Evolutionary conservation across 2,797 vertebrate genomes (phyloP), one percentile per base, ranked within the genome.

Genomic region (Channallabes apus): DNA sequence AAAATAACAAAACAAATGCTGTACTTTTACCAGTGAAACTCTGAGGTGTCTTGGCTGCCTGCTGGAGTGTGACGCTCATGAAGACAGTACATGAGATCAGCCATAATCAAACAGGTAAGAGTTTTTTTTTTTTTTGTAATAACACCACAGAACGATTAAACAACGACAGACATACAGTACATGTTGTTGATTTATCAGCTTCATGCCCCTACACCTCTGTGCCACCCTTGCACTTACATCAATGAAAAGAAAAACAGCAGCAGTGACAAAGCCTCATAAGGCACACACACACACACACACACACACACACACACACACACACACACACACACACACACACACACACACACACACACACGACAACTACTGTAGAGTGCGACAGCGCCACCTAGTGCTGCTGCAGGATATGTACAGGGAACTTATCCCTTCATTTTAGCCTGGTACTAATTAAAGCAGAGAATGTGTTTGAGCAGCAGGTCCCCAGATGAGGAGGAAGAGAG

Each of bases 401-500:
- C 41, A 84, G 88, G 90, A 91, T 29, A 64, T 76, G 76, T 71
- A 89, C 87, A 4, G 90, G 92, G 90, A 93, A 93, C 89, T 90
- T 79, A 59, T 27, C 82, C 90, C 92, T 94, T 93, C 90, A 51
- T 54, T 95, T 94, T 93, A 94, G 92, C 92, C 91, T 93, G 91
- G 88, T 89, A 90, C 93, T 95, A 95, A 95, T 96, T 95, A 95
- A 92, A 93, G 93, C 92, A 93, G 91, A 92, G 89, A 94, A 92
- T 93, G 93, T 92, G 93, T 93, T 92, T 92, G 93, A 94, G 93
- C 95, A 95, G 94, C 94, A 93, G 94, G 94, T 94, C 92, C 94
- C 94, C 95, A 95, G 94, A 95, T 95, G 94, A 95, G 92, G 93
- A 95, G 94, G 93, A 94, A 95, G 93, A 94, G 91, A 93, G 91